These are phyloP conservation scores for Stictocephala bisonia DNA, from an alignment of 2,888 invertebrate genomes.

Conservation along the genomic window DNA sequence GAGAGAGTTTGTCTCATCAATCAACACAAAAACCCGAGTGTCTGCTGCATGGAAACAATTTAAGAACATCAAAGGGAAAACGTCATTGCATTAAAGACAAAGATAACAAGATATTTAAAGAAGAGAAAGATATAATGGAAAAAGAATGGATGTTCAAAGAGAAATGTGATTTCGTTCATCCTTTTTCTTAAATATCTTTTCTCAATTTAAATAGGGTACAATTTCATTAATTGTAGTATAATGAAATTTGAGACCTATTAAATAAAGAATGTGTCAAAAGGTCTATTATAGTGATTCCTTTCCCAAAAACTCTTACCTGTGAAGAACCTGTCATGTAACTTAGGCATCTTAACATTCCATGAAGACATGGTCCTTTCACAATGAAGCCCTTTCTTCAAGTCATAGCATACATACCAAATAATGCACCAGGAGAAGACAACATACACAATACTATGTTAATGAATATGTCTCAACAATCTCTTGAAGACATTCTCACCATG, in stretches of 20 bases:
- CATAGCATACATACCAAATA: slow-evolving; percentile 14
- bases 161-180: too few relatives aligned
- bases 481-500: background rate
- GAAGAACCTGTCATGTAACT: slow-evolving; percentile 1
- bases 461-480: background rate
- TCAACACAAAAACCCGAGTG: slow-evolving; percentile 8
- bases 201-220: too few relatives aligned
- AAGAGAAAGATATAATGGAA: slow-evolving; percentile 4
- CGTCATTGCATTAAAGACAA: background rate
- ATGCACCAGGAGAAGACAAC: background rate
- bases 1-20: slow-evolving; percentile 23
- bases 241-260: background rate
- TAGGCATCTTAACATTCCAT: background rate
- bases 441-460: slow-evolving; percentile 14
- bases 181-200: too few relatives aligned
- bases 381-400: background rate
- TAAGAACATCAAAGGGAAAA: background rate
- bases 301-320: background rate
- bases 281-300: background rate
- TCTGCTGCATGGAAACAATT: background rate
- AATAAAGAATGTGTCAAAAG: slow-evolving; percentile 7
- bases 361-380: slow-evolving; percentile 12
- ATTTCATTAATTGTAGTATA: too few relatives aligned
- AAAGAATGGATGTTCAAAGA: too few relatives aligned
- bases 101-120: background rate